Evolutionary conservation across 2,113 vertebrate genomes (phyloP).

Genomic region (Peucedramus taeniatus): DNA sequence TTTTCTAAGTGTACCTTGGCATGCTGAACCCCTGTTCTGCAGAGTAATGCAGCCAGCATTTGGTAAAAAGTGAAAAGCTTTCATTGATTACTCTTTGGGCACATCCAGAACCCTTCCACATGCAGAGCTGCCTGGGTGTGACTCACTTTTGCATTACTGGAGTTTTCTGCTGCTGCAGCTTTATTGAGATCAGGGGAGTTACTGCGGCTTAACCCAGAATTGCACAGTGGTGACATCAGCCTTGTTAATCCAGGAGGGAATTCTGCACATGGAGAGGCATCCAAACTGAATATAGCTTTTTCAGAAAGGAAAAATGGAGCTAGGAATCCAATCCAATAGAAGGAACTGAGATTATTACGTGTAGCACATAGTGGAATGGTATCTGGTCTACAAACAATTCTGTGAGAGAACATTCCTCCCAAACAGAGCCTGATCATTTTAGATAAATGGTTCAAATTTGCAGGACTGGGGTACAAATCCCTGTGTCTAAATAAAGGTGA

Average conservation of each 20-base stretch:
- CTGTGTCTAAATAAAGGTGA: background rate
- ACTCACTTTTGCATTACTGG: background rate
- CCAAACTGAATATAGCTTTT: background rate
- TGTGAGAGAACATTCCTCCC: background rate
- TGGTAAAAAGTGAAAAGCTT: background rate
- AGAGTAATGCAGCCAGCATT: background rate
- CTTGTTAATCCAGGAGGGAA: conserved; percentile 21
- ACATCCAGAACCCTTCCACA: background rate
- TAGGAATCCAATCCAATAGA: background rate
- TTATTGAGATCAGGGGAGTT: conserved; percentile 45
- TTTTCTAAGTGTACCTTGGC: background rate
- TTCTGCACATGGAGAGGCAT: conserved; percentile 13
- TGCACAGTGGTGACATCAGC: conserved; percentile 36
- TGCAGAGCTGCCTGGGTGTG: background rate
- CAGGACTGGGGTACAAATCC: background rate
- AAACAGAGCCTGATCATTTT: background rate
- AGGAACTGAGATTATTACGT: background rate
- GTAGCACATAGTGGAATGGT: background rate
- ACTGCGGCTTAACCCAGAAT: conserved; percentile 26
- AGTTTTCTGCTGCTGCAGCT: conserved; percentile 33
- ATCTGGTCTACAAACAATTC: background rate
- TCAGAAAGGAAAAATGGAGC: background rate
- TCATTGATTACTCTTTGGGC: background rate
- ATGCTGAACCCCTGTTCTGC: background rate
- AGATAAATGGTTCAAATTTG: background rate